Evolutionary conservation across 37 sponge, comb jelly and placozoan genomes (phyloP), one percentile per base, ranked within the genome.

Genomic region (Spongilla lacustris): DNA sequence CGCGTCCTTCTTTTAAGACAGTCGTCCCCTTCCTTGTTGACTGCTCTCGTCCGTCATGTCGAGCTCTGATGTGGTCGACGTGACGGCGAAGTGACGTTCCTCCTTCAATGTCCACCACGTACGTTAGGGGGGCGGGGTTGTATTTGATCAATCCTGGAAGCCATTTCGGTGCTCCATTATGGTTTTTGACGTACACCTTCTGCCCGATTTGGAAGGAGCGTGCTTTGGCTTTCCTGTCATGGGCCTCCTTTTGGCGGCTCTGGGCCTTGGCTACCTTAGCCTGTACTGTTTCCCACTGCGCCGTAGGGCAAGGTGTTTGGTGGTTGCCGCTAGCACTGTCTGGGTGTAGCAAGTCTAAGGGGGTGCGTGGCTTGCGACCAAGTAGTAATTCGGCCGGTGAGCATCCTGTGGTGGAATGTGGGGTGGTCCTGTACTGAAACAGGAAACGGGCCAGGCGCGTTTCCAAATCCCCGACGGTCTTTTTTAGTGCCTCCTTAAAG

Each of bases 361-460:
- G 71, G 58, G 86, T 79, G 11, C 86, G n/a, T 4, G 81, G 69
- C 70, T 41, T 29, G 30, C 80, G 71, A 9, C 86, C 86, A 46
- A 85, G 49, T 38, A 85, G 32, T 66, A 85, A 66, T 66, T 85
- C 86, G 9, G 86, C 78, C 29, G 86, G 79, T 12, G 73, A 79
- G 14, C 31, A 14, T 24, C 79, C 79, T 8, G 79, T 79, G 6
- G 86, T 85, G 10, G 69, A 25, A 66, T 78, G 78, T 8, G 86
- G 71, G 1, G 86, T 85, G 33, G 29, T 85, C 79, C 86, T 17
- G 38, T 85, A 78, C 9, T 78, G 77, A 27, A 85, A 67, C 12
- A 85, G 38, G 34, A 85, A 85, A 31, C 86, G 66, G 27, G 79
- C 28, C 32, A 85, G 38, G 2, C 73, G 5, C 2, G 77, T 78